A percentile compares a stretch with the other conserved stretches of the same genome.
phyloP scores from a whole-genome alignment of 2,113 vertebrate species.

The Trogon melanurus region DNA sequence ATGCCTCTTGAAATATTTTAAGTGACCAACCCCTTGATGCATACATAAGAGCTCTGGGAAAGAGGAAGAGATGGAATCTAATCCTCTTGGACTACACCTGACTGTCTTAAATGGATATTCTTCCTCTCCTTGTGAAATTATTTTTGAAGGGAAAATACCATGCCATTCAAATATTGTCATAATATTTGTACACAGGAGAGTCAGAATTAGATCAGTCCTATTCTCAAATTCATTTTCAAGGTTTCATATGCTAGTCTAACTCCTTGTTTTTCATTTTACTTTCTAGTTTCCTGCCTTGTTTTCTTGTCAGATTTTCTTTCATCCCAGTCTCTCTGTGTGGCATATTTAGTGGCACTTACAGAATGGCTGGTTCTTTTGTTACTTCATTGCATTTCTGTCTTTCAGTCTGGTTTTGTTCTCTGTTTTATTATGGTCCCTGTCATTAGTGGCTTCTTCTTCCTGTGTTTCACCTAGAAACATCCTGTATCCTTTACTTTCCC shows the following conservation, averaged over 20 bases:
- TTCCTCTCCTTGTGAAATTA: not conserved
- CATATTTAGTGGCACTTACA: not conserved
- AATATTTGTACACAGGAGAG: not conserved
- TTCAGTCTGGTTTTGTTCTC: not conserved
- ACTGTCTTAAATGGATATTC: not conserved
- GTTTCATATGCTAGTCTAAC: not conserved
- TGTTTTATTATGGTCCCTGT: not conserved
- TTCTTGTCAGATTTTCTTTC: not conserved
- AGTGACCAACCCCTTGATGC: not conserved
- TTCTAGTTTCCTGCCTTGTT: not conserved
- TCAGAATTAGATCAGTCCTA: not conserved
- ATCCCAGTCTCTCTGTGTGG: not conserved
- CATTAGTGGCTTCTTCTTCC: not conserved
- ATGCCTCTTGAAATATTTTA: not conserved
- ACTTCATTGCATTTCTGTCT: not conserved
- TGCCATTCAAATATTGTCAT: not conserved
- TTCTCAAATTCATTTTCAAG: not conserved
- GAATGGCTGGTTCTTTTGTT: not conserved
- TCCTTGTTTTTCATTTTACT: not conserved
- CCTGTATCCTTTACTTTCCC: not conserved
- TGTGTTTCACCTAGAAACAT: not conserved
- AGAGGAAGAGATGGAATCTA: not conserved
- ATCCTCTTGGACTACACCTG: not conserved
- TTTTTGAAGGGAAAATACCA: not conserved
- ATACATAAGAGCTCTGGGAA: not conserved